Percentiles rank a stretch among this genome's conserved stretches.
Conservation (phyloP, 2,888 invertebrate species). For the Aphrophora alni region DNA sequence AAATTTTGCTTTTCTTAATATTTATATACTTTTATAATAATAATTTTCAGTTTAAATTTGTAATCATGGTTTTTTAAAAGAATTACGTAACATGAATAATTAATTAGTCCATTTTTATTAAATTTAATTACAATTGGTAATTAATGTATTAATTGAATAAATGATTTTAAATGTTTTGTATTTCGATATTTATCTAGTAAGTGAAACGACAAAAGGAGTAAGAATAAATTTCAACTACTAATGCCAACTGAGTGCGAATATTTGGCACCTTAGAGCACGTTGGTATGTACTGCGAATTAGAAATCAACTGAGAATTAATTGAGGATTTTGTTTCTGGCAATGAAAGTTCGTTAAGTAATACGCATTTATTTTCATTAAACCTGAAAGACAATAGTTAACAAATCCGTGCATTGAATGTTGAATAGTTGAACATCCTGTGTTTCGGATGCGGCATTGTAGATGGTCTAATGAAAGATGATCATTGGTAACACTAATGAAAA, state of each 20-base stretch:
- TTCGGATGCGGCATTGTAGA: not conserved
- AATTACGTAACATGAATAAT: too few species aligned
- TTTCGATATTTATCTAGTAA: too few species aligned
- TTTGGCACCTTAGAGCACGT: not conserved
- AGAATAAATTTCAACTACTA: not conserved
- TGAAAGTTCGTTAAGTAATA: constrained; percentile 1
- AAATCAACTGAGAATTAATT: not conserved
- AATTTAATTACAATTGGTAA: too few species aligned
- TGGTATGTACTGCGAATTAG: not conserved
- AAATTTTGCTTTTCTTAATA: too few species aligned
- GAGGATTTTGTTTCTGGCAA: not conserved
- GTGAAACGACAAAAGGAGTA: not conserved
- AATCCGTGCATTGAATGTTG: not conserved
- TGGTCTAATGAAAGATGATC: not conserved
- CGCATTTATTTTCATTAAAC: constrained; percentile 2
- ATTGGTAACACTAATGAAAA: not conserved
- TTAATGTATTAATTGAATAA: too few species aligned
- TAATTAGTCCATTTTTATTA: too few species aligned
- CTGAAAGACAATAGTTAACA: not conserved
- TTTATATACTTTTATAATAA: too few species aligned
- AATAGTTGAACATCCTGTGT: not conserved
- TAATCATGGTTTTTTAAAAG: too few species aligned
- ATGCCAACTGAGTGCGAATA: not conserved
- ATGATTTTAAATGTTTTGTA: too few species aligned
- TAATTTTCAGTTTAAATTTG: too few species aligned